Percentiles rank a stretch among this genome's conserved stretches.
Conservation (phyloP, 2,888 invertebrate species). For the Synergus itoensis region DNA sequence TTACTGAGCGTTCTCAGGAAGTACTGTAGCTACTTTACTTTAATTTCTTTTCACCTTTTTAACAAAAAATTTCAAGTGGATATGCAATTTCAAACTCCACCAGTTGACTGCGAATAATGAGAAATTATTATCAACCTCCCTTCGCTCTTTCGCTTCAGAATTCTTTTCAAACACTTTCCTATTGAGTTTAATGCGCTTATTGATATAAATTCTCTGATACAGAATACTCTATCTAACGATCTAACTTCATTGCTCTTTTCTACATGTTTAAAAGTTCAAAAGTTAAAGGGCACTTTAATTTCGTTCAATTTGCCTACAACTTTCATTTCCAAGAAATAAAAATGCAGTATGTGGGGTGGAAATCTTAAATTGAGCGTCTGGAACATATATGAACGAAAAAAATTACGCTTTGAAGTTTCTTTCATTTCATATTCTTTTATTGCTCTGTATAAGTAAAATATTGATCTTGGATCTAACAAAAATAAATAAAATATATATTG, state of each 20-base stretch:
- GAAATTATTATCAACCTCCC: constrained; percentile 2
- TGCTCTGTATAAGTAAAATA: no score
- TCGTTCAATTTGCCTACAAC: not conserved
- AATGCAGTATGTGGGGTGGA: not conserved
- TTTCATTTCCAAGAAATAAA: not conserved
- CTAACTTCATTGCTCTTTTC: not conserved
- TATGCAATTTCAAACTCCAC: not conserved
- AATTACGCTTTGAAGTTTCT: no score
- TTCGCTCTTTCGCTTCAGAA: not conserved
- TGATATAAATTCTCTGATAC: not conserved
- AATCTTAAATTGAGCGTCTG: not conserved
- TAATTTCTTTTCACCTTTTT: not conserved
- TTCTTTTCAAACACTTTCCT: not conserved
- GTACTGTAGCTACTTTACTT: not conserved
- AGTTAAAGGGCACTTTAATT: not conserved
- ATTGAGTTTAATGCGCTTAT: constrained; percentile 14
- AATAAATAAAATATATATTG: no score
- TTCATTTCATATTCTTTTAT: no score
- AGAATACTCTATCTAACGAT: not conserved
- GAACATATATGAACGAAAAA: no score
- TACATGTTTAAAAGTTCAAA: not conserved
- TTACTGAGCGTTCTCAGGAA: not conserved
- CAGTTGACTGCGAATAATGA: not conserved
- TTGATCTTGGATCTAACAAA: no score
- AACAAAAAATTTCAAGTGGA: not conserved